Evolutionary conservation across 2,888 invertebrate genomes (phyloP), one percentile per base, ranked within the genome.

Genomic region (Galeruca laticollis): DNA sequence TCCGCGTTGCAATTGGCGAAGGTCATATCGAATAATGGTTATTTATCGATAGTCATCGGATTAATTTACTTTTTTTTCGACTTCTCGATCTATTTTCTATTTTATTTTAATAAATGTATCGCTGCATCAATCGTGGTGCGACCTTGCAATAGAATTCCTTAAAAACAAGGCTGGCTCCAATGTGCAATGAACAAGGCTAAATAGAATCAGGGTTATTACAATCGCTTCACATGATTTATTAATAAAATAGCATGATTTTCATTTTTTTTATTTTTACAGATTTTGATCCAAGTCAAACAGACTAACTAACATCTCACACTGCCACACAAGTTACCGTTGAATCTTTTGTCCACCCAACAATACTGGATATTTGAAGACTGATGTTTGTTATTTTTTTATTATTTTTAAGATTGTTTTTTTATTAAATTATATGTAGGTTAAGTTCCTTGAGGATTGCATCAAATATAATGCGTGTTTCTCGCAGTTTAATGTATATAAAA

Each of bases 381-480:
- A 85, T 84, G 83, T 83, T 77, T 66, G 66, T 85, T 85, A 84
- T 85, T 83, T 83, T 85, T 84, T 84, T 84, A 82, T 81, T 82
- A 82, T 79, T 82, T 82, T 76, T 82, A 82, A 82, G 79, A 79
- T 81, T 81, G 80, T 81, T 84, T 84, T 60, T 83, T 84, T 84
- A 82, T 84, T 85, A 85, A 86, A 84, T 86, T 86, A 85, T 85
- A 83, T 83, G 77, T 84, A 84, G 84, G 74, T 81, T 84, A 84
- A 84, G 84, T 84, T 84, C 82, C 83, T 84, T 74, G 76, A 80
- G 78, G 74, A 75, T 68, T 76, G 70, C 73, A 69, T 67, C 63
- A 70, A 69, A 64, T 60, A 57, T 60, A 60, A 69, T 69, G 69
- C 69, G 59, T 54, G 66, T 69, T 63, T 60, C 69, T 70, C 57